Percentiles rank a stretch among this genome's conserved stretches.
These are phyloP conservation scores for Alviniconcha marisindica DNA, from an alignment of 1,140 invertebrate genomes.

Conservation along the genomic window DNA sequence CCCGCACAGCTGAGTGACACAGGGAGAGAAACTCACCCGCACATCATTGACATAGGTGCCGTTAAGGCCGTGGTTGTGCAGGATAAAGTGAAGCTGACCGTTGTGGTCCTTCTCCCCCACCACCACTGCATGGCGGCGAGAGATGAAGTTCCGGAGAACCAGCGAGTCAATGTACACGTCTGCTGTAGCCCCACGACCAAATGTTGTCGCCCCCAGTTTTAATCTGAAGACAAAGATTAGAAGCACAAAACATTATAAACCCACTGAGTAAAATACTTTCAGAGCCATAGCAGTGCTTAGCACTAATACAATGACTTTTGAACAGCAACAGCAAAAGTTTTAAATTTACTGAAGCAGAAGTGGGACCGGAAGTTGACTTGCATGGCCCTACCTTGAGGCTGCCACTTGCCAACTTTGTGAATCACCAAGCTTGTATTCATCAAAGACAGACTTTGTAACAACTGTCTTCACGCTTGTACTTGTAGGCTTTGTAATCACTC, in stretches of 20 bases:
- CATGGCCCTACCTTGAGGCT: no score
- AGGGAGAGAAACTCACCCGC: constrained; percentile 60
- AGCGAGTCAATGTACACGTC: constrained; percentile 67
- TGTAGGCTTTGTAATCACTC: no score
- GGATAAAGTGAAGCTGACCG: constrained; percentile 56
- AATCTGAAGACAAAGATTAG: constrained; percentile 49
- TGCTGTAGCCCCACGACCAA: constrained; percentile 59
- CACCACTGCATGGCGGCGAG: constrained; percentile 62
- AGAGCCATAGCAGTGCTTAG: no score
- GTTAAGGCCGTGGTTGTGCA: constrained; percentile 73
- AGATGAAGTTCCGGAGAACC: constrained; percentile 64
- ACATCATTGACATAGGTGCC: constrained; percentile 76
- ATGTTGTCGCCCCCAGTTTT: constrained; percentile 55
- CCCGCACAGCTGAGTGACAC: neutral
- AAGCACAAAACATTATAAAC: neutral
- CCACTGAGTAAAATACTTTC: no score
- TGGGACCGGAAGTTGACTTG: no score
- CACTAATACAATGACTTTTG: no score
- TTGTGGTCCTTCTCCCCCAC: constrained; percentile 53
- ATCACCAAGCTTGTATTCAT: no score
- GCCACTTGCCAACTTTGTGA: no score
- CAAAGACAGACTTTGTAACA: no score
- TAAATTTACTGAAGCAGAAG: no score
- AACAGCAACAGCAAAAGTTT: no score
- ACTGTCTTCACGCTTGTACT: no score